These are phyloP conservation scores for Mormyrops boulengeri DNA, from an alignment of 2,797 vertebrate species.

Conservation along the genomic window DNA sequence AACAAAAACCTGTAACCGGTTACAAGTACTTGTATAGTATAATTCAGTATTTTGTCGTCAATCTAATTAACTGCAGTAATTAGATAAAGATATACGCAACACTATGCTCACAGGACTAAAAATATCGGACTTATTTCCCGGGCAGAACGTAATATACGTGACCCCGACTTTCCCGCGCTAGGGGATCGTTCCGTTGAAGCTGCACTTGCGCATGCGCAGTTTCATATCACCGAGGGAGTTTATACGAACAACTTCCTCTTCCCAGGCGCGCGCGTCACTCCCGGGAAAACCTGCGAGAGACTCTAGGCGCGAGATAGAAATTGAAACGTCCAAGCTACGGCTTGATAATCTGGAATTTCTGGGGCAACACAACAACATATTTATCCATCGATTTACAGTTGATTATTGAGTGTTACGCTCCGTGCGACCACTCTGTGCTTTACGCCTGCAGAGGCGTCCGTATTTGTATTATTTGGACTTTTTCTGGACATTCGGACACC, in stretches of 20 bases:
- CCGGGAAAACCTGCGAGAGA: conserved; percentile 22
- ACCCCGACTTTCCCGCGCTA: neutral
- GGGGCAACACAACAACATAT: neutral
- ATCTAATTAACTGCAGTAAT: neutral
- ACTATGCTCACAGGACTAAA: neutral
- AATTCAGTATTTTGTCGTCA: neutral
- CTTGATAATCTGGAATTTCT: neutral
- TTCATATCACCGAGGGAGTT: neutral
- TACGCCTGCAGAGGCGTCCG: neutral
- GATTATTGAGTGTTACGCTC: neutral
- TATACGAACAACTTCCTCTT: conserved; percentile 11
- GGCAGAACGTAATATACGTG: neutral
- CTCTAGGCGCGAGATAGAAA: conserved; percentile 26
- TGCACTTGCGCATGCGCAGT: neutral
- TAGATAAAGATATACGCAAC: neutral
- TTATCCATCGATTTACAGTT: neutral
- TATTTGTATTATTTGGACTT: conserved; percentile 3
- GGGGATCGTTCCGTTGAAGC: neutral
- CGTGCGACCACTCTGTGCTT: neutral
- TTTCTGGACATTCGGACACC: neutral
- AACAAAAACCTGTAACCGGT: neutral
- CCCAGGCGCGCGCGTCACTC: conserved; percentile 18
- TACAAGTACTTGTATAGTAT: neutral
- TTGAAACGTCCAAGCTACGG: neutral
- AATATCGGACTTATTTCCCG: neutral